Percentiles rank a stretch among this genome's conserved stretches.
Conservation (phyloP, 35 echinoderm and acorn worm species). For the Patiria miniata region DNA sequence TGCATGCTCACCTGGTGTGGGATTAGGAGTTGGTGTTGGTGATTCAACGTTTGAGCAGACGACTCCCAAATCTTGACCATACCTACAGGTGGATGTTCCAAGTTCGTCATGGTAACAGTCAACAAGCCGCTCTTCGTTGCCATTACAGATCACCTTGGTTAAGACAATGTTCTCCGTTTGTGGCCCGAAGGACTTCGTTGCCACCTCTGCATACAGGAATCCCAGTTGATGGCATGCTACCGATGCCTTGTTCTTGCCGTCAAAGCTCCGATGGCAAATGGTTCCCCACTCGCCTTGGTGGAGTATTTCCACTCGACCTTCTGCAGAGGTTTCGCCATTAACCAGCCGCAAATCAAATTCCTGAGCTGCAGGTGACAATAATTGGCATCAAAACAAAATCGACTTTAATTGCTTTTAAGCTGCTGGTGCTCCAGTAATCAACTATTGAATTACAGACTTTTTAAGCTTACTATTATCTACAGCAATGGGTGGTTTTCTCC, state of each 20-base stretch:
- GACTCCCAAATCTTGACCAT: not conserved
- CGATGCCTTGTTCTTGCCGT: not conserved
- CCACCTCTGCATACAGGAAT: not conserved
- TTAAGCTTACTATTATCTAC: too few species aligned
- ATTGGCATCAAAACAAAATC: too few species aligned
- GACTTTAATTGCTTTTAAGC: too few species aligned
- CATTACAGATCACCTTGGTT: not conserved
- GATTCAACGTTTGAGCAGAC: not conserved
- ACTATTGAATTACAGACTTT: too few species aligned
- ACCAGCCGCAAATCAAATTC: conserved; percentile 15
- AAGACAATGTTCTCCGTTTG: not conserved
- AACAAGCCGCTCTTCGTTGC: not conserved
- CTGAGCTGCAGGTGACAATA: not conserved
- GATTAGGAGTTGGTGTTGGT: too few species aligned
- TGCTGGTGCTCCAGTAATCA: too few species aligned
- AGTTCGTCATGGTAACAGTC: not conserved
- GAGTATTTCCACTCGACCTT: conserved; percentile 6
- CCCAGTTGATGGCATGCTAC: not conserved
- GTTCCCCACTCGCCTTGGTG: conserved; percentile 16
- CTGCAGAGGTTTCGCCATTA: not conserved
- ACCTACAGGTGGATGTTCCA: not conserved
- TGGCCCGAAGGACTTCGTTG: not conserved
- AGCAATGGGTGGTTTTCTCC: too few species aligned
- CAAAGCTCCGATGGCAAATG: not conserved
- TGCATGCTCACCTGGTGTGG: too few species aligned